Base-by-base conservation (phyloP, 2,888 invertebrate species). In the Nymphalis polychloros region DNA sequence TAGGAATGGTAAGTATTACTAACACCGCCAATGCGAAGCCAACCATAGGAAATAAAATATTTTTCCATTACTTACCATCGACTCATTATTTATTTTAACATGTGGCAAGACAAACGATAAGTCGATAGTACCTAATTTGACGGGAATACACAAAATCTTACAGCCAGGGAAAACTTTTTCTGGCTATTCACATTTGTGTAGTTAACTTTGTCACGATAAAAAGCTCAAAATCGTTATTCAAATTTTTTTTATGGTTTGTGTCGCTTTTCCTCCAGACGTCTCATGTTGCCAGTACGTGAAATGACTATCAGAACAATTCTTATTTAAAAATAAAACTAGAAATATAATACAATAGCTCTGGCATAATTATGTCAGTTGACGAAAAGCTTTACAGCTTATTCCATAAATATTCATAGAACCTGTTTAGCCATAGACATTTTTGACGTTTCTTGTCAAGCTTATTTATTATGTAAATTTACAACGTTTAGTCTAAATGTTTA, bases 341-440 rank as follows among this genome's bases (percentile, higher is more conserved):
- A 46, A 48, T 27, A 19, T 35, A 23, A 49, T 35, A 67, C 61
- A 67, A 67, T 67, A 67, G 61, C 16, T 19, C 35, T 41, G 41
- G 48, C 41, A 41, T 41, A 41, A 67, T 57, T 31, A 65, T 20
- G 62, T 61, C 23, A 46, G 47, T 48, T 35, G 48, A 48, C 61
- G 62, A 55, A 60, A 10, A 55, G n/a, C 55, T 23, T 19, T 13
- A 64, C 35, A 63, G 31, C 47, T 53, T 53, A 63, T 62, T 50
- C 50, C 63, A 64, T 71, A 67, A 71, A 71, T 71, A 71, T 71
- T 71, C 69, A 71, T 69, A 64, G 20, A 35, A 65, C 20, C 41
- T 63, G 63, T 63, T 60, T 62, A 55, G 35, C 60, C 48, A 53
- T 67, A 59, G 53, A 67, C 59, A 53, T 31, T 64, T 57, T 35